Conservation (phyloP, 2,888 invertebrate species). For the Gastracanthus pulcherrimus region DNA sequence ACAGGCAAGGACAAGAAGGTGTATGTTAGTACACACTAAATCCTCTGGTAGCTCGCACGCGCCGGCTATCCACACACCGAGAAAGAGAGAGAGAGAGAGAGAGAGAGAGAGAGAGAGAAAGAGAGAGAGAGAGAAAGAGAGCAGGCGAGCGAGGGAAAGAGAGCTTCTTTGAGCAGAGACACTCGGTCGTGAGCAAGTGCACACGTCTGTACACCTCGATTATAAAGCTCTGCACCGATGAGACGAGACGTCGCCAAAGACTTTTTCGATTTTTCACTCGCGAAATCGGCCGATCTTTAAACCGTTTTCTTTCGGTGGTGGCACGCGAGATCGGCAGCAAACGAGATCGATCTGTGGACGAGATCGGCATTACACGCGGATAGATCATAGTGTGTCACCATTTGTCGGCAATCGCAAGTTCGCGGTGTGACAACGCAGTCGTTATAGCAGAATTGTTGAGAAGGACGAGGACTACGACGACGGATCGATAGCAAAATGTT, state of each 20-base stretch:
- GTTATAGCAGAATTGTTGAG: too few relatives aligned
- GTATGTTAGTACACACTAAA: conserved; percentile 76
- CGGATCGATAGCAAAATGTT: conserved; percentile 64
- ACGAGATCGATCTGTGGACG: neutral
- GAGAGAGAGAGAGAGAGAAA: conserved; percentile 14
- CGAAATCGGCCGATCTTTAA: too few relatives aligned
- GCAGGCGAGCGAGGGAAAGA: neutral
- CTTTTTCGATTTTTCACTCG: neutral
- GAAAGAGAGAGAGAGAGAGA: neutral
- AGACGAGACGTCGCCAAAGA: neutral
- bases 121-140: neutral
- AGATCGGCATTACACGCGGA: neutral
- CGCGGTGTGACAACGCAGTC: too few relatives aligned
- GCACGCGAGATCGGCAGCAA: neutral
- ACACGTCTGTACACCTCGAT: neutral
- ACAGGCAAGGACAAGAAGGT: conserved; percentile 77
- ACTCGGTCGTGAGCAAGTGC: neutral
- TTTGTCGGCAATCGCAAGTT: neutral
- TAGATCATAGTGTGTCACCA: neutral
- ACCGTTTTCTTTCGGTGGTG: neutral
- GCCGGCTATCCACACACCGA: conserved; percentile 47
- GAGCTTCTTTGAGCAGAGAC: neutral
- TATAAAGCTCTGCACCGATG: neutral
- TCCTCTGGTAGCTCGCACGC: conserved; percentile 75
- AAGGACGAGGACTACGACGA: neutral